Base-by-base conservation (phyloP, 2,888 invertebrate species). In the Linnaemya tessellans region DNA sequence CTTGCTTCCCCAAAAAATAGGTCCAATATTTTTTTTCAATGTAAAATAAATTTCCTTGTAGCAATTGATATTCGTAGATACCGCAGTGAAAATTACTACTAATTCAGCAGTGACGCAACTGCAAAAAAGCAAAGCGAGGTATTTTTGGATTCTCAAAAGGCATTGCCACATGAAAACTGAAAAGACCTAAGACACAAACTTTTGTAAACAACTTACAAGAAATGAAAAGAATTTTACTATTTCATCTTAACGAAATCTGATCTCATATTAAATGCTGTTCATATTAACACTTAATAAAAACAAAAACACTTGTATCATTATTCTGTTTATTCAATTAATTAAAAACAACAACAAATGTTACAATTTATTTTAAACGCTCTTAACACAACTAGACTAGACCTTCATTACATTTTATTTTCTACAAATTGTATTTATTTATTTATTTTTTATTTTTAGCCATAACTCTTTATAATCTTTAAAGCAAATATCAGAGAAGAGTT, bases 151-250 rank as follows among this genome's bases (percentile, higher is more conserved):
- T n/a, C n/a, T n/a, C n/a, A n/a, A n/a, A n/a, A n/a, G n/a, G n/a
- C n/a, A n/a, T n/a, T n/a, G n/a, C n/a, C n/a, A n/a, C n/a, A n/a
- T n/a, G n/a, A 62, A 79, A 64, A 65, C 67, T n/a, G n/a, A 62
- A 75, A 65, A 70, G 64, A 80, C 74, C 79, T 79, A 73, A 62
- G 51, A 73, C 49, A 73, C 71, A 67, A 73, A 67, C 46, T 25
- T n/a, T 51, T 10, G 0, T n/a, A 38, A 38, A 54, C 22, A 56
- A 70, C 38, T 38, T 54, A 15, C 51, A 51, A 3, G 18, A 67
- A 58, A 10, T 56, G 9, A 0, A 56, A 13, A 3, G 25, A 22
- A 43, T 43, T 70, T 70, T 56, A 56, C n/a, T 41, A 56, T 56
- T 70, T 56, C 15, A 70, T 22, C 51, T 5, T 38, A 35, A 56